Conservation (phyloP, 2,113 vertebrate species). For the Sarotherodon lohbergeri region DNA sequence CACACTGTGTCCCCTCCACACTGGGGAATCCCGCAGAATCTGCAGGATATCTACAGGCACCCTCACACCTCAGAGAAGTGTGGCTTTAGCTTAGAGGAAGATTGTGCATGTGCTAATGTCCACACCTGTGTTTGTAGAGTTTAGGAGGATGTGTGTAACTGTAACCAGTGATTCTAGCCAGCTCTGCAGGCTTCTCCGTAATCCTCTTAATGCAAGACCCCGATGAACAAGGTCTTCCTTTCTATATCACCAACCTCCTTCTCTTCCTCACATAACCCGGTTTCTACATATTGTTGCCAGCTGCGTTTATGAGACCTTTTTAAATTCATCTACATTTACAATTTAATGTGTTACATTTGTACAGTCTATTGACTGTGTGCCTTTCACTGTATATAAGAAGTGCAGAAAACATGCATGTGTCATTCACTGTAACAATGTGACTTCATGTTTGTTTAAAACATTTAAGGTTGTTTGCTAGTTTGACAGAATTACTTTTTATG, state of each 20-base stretch:
- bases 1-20: not conserved
- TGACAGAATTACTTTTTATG: not conserved
- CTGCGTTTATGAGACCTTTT: not conserved
- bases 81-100: not conserved
- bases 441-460: not conserved
- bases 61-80: not conserved
- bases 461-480: not conserved
- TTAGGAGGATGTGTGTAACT: not conserved
- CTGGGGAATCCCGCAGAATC: not conserved
- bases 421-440: not conserved
- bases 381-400: not conserved
- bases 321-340: not conserved
- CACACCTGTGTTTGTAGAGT: not conserved
- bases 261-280: not conserved
- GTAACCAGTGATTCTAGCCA: conserved; percentile 23
- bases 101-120: not conserved
- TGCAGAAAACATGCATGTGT: not conserved
- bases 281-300: not conserved
- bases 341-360: not conserved
- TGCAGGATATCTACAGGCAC: not conserved
- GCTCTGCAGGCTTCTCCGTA: conserved; percentile 46
- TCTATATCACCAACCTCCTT: conserved; percentile 31
- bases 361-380: not conserved
- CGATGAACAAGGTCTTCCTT: conserved; percentile 6
- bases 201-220: conserved; percentile 56